Conservation (phyloP, 1,140 invertebrate species). For the Conus ventricosus region DNA sequence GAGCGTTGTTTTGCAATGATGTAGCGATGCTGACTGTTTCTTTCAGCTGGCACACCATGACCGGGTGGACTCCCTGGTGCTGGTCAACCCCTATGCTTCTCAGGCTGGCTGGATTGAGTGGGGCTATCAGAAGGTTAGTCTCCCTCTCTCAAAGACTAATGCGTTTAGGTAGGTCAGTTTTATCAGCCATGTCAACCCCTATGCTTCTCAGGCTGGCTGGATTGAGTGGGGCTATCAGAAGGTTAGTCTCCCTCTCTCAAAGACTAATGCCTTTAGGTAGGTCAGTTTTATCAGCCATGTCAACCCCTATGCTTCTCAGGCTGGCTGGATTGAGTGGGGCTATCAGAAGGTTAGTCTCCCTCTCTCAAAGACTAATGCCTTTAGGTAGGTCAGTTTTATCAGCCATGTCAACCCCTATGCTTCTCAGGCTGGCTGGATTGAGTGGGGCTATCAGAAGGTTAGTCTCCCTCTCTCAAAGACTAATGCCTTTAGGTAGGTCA, state of each 20-base stretch:
- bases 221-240: constrained; percentile 99
- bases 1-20: background rate
- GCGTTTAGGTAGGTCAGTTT: no score
- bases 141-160: background rate
- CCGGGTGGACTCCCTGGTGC: constrained; percentile 89
- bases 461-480: no score
- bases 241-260: constrained; percentile 77
- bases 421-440: constrained; percentile 96
- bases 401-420: constrained; percentile 90
- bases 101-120: constrained; percentile 99
- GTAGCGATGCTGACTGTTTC: background rate
- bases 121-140: constrained; percentile 96
- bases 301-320: constrained; percentile 93
- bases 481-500: no score
- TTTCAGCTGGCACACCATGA: constrained; percentile 83
- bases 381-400: no score
- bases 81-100: constrained; percentile 95
- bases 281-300: constrained; percentile 73
- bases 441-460: constrained; percentile 99
- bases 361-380: background rate
- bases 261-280: no score
- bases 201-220: constrained; percentile 95
- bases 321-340: constrained; percentile 99
- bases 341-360: constrained; percentile 91
- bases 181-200: constrained; percentile 85